phyloP scores from a whole-genome alignment of 2,113 vertebrate genomes.

The Mirza zaza region DNA sequence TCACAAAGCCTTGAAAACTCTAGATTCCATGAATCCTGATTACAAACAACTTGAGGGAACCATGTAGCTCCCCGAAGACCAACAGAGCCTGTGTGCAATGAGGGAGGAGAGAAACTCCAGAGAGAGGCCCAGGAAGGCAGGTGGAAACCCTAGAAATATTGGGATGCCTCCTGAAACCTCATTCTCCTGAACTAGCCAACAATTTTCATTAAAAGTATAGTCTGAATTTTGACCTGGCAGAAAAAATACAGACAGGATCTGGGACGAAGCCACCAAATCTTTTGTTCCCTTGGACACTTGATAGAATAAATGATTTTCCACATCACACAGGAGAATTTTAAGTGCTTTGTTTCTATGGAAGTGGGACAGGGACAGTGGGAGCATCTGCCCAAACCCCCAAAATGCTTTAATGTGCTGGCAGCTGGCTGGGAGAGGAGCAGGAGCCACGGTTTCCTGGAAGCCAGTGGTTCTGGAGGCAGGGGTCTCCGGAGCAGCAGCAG shows the following conservation, averaged over 20 bases:
- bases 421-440: not conserved
- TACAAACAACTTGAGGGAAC: not conserved
- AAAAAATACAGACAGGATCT: conserved; percentile 53
- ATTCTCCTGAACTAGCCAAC: not conserved
- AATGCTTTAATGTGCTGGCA: not conserved
- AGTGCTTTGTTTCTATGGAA: conserved; percentile 51
- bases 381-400: not conserved
- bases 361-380: conserved; percentile 8
- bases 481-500: not conserved
- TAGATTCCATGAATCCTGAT: not conserved
- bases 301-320: conserved; percentile 36
- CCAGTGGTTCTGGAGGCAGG: not conserved
- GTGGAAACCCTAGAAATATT: not conserved
- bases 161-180: not conserved
- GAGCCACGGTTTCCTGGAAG: not conserved
- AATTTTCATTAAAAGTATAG: not conserved
- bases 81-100: not conserved
- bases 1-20: not conserved
- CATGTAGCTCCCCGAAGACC: not conserved
- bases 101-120: not conserved
- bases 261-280: conserved; percentile 53
- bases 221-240: not conserved
- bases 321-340: conserved; percentile 46
- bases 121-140: not conserved
- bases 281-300: conserved; percentile 23